Percentiles rank a stretch among this genome's conserved stretches.
These are phyloP conservation scores for Napeogenes sylphis DNA, from an alignment of 2,888 invertebrate genomes.

Conservation along the genomic window DNA sequence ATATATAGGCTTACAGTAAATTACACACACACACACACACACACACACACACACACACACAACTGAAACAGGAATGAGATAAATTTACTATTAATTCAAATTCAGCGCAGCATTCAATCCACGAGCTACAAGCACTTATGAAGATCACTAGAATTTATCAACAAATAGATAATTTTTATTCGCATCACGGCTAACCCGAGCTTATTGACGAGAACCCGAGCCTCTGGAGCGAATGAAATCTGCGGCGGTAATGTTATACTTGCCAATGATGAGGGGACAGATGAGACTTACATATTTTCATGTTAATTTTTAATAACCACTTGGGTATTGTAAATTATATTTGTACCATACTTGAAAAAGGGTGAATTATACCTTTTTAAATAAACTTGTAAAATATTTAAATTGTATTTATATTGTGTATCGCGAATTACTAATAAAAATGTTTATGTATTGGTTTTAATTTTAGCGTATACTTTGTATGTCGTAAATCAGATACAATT, in stretches of 20 bases:
- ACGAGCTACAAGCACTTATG: constrained; percentile 28
- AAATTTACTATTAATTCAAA: constrained; percentile 11
- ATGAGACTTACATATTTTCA: constrained; percentile 12
- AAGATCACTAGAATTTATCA: constrained; percentile 26
- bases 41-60: no score
- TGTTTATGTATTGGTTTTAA: not conserved
- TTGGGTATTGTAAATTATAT: not conserved
- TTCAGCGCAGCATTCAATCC: constrained; percentile 25
- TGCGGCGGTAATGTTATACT: constrained; percentile 52
- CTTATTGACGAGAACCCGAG: constrained; percentile 60
- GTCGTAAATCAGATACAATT: not conserved
- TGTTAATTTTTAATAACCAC: not conserved
- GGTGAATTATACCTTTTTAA: no score
- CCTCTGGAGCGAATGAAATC: constrained; percentile 39
- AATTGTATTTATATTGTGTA: no score
- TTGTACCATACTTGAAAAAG: not conserved
- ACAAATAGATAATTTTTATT: constrained; percentile 43
- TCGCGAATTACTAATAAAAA: not conserved
- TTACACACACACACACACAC: no score
- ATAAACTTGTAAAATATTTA: no score
- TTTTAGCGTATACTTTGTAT: not conserved
- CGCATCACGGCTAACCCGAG: constrained; percentile 45
- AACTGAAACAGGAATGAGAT: no score
- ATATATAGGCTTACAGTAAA: not conserved
- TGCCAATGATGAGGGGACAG: constrained; percentile 26